Conservation (phyloP, 2,797 vertebrate genomes). For the Knipowitschia caucasica region DNA sequence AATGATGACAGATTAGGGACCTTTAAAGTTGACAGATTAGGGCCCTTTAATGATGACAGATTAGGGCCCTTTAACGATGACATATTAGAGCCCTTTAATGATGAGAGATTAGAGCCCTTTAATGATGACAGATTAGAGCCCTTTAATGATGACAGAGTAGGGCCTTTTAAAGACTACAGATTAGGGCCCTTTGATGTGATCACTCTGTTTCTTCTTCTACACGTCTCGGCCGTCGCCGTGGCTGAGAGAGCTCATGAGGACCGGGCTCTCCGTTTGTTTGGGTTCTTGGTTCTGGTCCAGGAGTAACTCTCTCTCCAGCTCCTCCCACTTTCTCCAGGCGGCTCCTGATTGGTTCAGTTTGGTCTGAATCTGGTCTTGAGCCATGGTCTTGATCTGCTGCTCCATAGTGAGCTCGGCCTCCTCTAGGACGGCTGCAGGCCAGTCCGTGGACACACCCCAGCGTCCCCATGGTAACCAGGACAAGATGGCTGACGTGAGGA, state of each 20-base stretch:
- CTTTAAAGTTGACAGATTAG: too few species aligned
- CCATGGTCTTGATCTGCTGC: neutral
- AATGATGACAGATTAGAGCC: too few species aligned
- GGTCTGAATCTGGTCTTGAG: neutral
- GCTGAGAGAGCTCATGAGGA: slow-evolving; percentile 4
- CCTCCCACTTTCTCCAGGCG: neutral
- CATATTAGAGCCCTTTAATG: too few species aligned
- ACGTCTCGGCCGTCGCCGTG: too few species aligned
- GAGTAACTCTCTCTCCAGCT: neutral
- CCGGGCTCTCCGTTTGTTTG: neutral
- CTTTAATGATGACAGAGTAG: too few species aligned
- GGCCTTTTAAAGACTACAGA: too few species aligned
- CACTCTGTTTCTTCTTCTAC: too few species aligned
- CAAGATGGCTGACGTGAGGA: neutral
- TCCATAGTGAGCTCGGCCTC: neutral
- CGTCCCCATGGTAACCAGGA: slow-evolving; percentile 7
- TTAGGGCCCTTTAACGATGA: too few species aligned
- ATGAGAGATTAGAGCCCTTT: too few species aligned
- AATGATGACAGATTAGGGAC: too few species aligned
- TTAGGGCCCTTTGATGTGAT: too few species aligned
- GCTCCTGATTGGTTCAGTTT: neutral
- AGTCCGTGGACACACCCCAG: neutral
- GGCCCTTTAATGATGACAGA: too few species aligned
- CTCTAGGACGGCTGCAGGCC: neutral
- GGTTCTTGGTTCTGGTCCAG: neutral